phyloP scores from a whole-genome alignment of 1,140 invertebrate species.

The Idris sp. region DNA sequence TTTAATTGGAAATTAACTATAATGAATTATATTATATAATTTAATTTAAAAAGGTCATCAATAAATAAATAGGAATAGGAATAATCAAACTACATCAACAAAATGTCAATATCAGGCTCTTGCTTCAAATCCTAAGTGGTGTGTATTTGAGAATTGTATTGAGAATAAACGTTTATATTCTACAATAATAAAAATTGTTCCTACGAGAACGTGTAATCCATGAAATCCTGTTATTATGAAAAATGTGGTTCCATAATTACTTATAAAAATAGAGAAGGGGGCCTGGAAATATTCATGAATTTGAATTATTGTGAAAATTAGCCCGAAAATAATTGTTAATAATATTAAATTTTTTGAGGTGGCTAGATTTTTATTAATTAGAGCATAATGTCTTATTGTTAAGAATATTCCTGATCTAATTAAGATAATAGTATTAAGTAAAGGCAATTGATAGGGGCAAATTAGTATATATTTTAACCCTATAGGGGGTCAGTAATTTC shows the following conservation, averaged over 20 bases:
- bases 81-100: conserved; percentile 85
- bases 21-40: conserved; percentile 83
- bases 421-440: conserved; percentile 82
- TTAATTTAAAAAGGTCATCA: conserved; percentile 81
- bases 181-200: conserved; percentile 81
- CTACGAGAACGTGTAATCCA: conserved; percentile 85
- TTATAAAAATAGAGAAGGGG: conserved; percentile 80
- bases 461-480: conserved; percentile 75
- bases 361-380: conserved; percentile 69
- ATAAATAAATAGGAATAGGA: conserved; percentile 83
- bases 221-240: conserved; percentile 86
- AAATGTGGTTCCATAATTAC: conserved; percentile 83
- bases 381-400: conserved; percentile 78
- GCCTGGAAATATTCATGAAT: conserved; percentile 76
- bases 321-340: conserved; percentile 79
- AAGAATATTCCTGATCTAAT: conserved; percentile 80
- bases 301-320: conserved; percentile 79
- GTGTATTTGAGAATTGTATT: conserved; percentile 77
- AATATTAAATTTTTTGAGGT: conserved; percentile 71
- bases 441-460: conserved; percentile 81
- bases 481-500: conserved; percentile 54
- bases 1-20: conserved; percentile 85
- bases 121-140: conserved; percentile 85
- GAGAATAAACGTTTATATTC: conserved; percentile 79
- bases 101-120: conserved; percentile 87